Evolutionary conservation across 2,797 vertebrate genomes (phyloP).

Genomic region (Steatocranus sp.): DNA sequence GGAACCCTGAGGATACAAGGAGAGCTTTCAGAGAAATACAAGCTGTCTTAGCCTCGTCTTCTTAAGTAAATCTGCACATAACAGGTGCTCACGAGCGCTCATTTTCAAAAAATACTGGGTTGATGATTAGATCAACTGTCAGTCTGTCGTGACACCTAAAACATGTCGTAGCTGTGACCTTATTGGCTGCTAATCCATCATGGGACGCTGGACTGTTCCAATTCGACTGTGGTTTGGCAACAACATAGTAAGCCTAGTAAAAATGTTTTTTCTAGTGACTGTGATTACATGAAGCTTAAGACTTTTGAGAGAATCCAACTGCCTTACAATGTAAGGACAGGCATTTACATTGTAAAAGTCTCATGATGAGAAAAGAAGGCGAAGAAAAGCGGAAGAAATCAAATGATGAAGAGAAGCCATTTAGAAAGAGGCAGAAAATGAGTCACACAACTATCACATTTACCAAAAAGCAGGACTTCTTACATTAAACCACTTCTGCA

Average conservation of each 20-base stretch:
- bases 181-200: not conserved
- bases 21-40: not conserved
- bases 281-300: not conserved
- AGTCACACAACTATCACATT: not conserved
- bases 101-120: not conserved
- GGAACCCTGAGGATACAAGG: not conserved
- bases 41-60: not conserved
- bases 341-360: not conserved
- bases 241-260: not conserved
- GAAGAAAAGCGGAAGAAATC: not conserved
- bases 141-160: not conserved
- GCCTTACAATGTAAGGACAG: not conserved
- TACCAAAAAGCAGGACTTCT: not conserved
- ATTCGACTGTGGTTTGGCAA: not conserved
- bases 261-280: not conserved
- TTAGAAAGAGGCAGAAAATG: not conserved
- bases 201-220: rapidly evolving
- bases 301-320: not conserved
- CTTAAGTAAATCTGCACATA: not conserved
- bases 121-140: not conserved
- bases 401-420: not conserved
- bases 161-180: not conserved
- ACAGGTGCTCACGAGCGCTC: not conserved
- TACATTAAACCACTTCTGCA: not conserved
- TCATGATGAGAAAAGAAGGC: not conserved